Evolutionary conservation across 2,888 invertebrate species (phyloP).

Genomic region (Ormyrus rosae): DNA sequence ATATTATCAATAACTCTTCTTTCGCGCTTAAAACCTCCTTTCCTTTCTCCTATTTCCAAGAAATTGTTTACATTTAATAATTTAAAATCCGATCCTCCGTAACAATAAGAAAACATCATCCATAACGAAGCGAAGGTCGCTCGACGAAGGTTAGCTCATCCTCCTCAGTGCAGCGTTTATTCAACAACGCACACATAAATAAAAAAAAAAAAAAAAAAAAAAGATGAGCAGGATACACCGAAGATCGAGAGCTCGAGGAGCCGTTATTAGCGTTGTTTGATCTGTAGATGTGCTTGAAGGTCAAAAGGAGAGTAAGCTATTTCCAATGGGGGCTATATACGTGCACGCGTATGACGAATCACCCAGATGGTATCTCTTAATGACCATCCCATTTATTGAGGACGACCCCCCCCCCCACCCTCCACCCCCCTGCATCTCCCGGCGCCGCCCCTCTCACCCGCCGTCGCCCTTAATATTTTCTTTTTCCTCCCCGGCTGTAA

Average conservation of each 20-base stretch:
- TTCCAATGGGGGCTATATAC: not conserved
- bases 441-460: not conserved
- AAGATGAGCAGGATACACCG: not conserved
- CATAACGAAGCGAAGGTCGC: too few species aligned
- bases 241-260: not conserved
- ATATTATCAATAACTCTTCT: too few species aligned
- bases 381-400: slow-evolving; percentile 24
- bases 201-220: not conserved
- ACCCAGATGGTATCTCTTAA: slow-evolving; percentile 40
- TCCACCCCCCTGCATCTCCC: not conserved
- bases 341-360: slow-evolving; percentile 29
- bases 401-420: not conserved
- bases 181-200: not conserved
- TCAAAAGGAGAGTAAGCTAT: slow-evolving; percentile 1
- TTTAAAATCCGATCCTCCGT: too few species aligned
- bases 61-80: too few species aligned
- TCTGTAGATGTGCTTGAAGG: slow-evolving; percentile 1
- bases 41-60: too few species aligned
- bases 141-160: too few species aligned
- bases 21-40: too few species aligned
- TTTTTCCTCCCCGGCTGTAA: not conserved
- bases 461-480: not conserved
- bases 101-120: too few species aligned
- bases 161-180: too few species aligned
- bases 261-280: not conserved